Conservation (phyloP, 1,140 invertebrate genomes). For the Orchesella cincta region DNA sequence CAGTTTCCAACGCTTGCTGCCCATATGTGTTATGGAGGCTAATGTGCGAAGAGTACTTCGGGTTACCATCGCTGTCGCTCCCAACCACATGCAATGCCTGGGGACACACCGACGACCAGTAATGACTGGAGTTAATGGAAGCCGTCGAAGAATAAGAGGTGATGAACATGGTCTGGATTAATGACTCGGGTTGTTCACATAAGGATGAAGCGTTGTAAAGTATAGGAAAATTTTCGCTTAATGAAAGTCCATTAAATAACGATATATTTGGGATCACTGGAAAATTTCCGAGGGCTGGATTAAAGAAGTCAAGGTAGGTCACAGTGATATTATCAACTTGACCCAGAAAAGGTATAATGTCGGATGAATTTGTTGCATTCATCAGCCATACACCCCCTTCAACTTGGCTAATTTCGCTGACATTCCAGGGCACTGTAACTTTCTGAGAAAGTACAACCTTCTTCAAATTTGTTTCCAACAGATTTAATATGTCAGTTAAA, state of each 20-base stretch:
- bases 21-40: slow-evolving; percentile 45
- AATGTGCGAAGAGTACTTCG: too few relatives aligned
- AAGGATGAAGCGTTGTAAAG: background rate
- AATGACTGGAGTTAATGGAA: too few relatives aligned
- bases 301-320: slow-evolving; percentile 22
- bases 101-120: too few relatives aligned
- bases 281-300: background rate
- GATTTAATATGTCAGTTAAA: background rate
- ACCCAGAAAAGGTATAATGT: slow-evolving; percentile 28
- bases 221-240: slow-evolving; percentile 41
- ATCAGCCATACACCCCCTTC: background rate
- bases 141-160: too few relatives aligned
- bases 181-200: too few relatives aligned
- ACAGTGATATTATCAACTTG: slow-evolving; percentile 7
- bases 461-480: background rate
- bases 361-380: background rate
- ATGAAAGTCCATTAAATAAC: slow-evolving; percentile 36
- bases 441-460: slow-evolving; percentile 32
- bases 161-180: too few relatives aligned
- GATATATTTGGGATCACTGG: too few relatives aligned
- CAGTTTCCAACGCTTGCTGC: background rate
- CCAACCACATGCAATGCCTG: too few relatives aligned
- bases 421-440: slow-evolving; percentile 9
- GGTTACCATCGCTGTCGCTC: too few relatives aligned
- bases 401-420: background rate